Percentiles rank a stretch among this genome's conserved stretches.
Conservation (phyloP, 2,797 vertebrate genomes). For the Bovichtus diacanthus region DNA sequence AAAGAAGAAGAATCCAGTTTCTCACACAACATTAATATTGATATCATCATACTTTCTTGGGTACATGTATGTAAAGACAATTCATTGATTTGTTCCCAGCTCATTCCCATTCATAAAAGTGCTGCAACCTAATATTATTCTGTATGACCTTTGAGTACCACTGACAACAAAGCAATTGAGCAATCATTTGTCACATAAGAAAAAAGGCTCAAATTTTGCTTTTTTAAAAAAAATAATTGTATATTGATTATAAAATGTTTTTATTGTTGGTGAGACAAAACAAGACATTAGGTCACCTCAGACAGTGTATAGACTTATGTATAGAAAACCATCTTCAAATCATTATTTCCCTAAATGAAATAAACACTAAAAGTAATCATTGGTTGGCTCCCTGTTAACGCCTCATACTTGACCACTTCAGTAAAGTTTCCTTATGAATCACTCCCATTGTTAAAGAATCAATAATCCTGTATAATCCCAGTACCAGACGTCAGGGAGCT, state of each 20-base stretch:
- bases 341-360: too few relatives aligned
- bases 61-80: too few relatives aligned
- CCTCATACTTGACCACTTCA: background rate
- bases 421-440: constrained; percentile 6
- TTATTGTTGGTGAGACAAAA: background rate
- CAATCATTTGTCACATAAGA: background rate
- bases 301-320: background rate
- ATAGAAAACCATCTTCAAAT: background rate
- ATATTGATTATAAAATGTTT: background rate
- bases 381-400: background rate
- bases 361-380: background rate
- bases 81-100: background rate
- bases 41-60: too few relatives aligned
- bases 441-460: background rate
- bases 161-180: background rate
- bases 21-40: too few relatives aligned
- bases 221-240: too few relatives aligned
- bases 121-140: background rate
- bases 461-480: constrained; percentile 27
- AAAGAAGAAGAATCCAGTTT: constrained; percentile 1
- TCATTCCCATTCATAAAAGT: background rate
- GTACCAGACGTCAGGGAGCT: constrained; percentile 1
- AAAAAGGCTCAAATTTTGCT: too few relatives aligned
- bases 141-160: background rate
- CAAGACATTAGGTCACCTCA: background rate